These are phyloP conservation scores for Anguilla japonica DNA, from an alignment of 2,113 vertebrate species.

Conservation along the genomic window DNA sequence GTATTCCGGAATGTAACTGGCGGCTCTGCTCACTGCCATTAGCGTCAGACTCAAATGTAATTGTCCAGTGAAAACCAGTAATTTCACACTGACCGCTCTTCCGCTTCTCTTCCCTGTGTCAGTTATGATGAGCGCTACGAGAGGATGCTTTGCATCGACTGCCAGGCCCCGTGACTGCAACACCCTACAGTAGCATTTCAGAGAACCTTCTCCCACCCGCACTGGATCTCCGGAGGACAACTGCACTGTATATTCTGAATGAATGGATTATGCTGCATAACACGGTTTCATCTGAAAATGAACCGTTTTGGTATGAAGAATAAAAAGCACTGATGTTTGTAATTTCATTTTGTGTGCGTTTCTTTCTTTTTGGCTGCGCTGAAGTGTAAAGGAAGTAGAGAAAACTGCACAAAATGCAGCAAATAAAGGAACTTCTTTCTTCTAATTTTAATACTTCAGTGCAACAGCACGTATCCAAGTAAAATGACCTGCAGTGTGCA, in stretches of 20 bases:
- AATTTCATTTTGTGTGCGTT: neutral
- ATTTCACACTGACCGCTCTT: neutral
- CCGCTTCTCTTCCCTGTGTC: neutral
- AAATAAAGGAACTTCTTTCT: neutral
- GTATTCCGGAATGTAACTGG: neutral
- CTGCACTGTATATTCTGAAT: neutral
- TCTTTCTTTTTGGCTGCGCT: neutral
- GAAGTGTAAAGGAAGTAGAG: too few species aligned
- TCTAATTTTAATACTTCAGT: neutral
- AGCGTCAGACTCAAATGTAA: neutral
- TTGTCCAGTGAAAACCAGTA: neutral
- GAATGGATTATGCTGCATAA: neutral
- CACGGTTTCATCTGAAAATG: neutral
- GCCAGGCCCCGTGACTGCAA: conserved; percentile 6
- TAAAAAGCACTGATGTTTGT: neutral
- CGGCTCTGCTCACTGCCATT: neutral
- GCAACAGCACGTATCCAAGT: neutral
- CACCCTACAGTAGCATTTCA: neutral
- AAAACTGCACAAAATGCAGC: neutral
- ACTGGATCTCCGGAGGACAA: neutral
- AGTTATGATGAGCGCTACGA: conserved; percentile 26
- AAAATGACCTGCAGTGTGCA: neutral
- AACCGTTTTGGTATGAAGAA: neutral
- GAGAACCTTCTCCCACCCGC: neutral
- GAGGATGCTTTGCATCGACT: conserved; percentile 25